Base-by-base conservation (phyloP, 2,113 vertebrate genomes). In the Platysternon megacephalum region DNA sequence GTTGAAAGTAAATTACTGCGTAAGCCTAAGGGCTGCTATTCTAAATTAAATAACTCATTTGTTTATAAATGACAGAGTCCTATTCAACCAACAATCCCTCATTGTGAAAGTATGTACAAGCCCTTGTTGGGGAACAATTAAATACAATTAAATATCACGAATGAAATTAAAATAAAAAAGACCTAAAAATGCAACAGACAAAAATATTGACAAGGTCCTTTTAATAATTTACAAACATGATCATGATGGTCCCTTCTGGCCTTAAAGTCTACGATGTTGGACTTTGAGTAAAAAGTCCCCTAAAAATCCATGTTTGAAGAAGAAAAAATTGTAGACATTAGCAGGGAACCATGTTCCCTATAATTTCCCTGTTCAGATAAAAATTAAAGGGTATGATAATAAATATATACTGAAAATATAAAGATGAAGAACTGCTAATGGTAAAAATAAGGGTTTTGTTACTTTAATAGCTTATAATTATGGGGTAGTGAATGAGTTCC, bases 1-100 rank as follows among this genome's bases (percentile, higher is more conserved):
- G 3, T n/a, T 95, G 80, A 93, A 96, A 89, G 93, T 85, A 97
- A 92, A 88, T 93, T 97, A 96, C 95, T 85, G 81, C 89, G 72
- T n/a, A 91, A 49, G 61, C 90, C 78, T 88, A 94, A 90, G 53
- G 39, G 58, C 48, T 93, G 94, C 55, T 84, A 42, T 94, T 61
- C 74, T 80, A 91, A 93, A 88, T 78, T 32, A 95, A 93, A 51
- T 85, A 95, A 93, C 81, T 84, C 80, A 32, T 94, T 93, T 3
- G 3, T 94, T 76, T 89, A 78, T 46, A 94, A 94, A 86, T 94
- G 52, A 94, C 81, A 90, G 92, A 68, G 24, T 24, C 84, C 48
- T 56, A 9, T 53, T 89, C 79, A 88, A 82, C 48, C 21, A 81
- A 89, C 46, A 61, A 74, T 89, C 21, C 4, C 51, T 72, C 55